Conservation (phyloP, 2,113 vertebrate genomes). For the Brachyistius frenatus region DNA sequence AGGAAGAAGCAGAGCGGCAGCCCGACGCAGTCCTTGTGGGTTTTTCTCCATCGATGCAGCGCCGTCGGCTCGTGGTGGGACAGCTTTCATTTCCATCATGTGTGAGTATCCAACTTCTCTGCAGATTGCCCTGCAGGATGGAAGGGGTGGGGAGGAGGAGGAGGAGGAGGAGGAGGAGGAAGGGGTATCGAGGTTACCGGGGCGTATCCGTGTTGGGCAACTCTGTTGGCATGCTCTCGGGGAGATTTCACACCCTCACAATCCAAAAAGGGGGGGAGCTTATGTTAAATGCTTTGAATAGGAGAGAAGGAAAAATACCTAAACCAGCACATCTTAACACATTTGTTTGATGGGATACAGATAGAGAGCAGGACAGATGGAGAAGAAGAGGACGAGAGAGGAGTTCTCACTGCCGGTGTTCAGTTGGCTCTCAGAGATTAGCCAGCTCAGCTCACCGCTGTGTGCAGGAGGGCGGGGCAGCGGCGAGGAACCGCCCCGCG, state of each 20-base stretch:
- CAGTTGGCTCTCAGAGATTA: conserved; percentile 70
- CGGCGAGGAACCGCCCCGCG: conserved; percentile 52
- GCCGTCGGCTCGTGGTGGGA: conserved; percentile 33
- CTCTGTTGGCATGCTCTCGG: conserved; percentile 58
- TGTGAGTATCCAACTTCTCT: conserved; percentile 58
- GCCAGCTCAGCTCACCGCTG: conserved; percentile 59
- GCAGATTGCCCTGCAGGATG: conserved; percentile 44
- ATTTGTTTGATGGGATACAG: conserved; percentile 66
- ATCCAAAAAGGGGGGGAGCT: conserved; percentile 68
- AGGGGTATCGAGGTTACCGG: conserved; percentile 58
- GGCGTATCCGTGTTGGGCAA: conserved; percentile 55
- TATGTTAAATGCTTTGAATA: conserved; percentile 70
- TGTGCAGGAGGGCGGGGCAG: conserved; percentile 36
- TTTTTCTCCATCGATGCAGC: conserved; percentile 32
- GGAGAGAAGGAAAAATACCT: conserved; percentile 51
- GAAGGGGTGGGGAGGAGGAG: conserved; percentile 3
- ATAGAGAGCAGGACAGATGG: conserved; percentile 48
- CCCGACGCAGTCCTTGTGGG: conserved; percentile 47
- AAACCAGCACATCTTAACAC: conserved; percentile 58
- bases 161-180: too few relatives aligned
- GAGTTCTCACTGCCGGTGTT: conserved; percentile 59
- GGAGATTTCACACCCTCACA: conserved; percentile 61
- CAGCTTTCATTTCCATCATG: conserved; percentile 52
- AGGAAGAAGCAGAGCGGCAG: conserved; percentile 50
- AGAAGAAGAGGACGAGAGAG: conserved; percentile 41